Conservation (phyloP, 2,888 invertebrate species). For the Acanthosepion lycidas region DNA sequence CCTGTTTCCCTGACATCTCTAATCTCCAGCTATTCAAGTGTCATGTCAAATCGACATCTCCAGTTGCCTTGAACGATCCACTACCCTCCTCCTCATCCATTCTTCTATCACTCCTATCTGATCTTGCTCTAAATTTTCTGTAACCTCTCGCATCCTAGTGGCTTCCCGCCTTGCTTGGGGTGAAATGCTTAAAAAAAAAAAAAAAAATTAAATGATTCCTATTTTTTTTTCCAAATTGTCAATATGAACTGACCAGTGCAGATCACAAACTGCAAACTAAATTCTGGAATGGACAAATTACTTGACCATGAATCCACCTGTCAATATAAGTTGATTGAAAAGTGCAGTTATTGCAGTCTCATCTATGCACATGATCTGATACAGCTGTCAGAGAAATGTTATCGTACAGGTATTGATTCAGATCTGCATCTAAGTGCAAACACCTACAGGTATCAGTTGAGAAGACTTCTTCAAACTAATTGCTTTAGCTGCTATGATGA, state of each 20-base stretch:
- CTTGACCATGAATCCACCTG: background rate
- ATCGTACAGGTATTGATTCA: background rate
- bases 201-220: too few species aligned
- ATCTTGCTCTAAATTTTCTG: too few species aligned
- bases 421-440: background rate
- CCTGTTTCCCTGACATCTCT: too few species aligned
- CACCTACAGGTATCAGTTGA: background rate
- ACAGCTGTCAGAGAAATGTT: background rate
- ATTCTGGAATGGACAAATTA: background rate
- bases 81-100: too few species aligned
- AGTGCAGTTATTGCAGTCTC: background rate
- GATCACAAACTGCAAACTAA: background rate
- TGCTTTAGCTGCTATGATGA: background rate
- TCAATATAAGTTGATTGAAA: background rate
- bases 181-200: too few species aligned
- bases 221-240: background rate
- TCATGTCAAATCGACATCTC: too few species aligned
- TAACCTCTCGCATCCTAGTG: too few species aligned
- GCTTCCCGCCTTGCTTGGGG: too few species aligned
- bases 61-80: too few species aligned
- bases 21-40: too few species aligned
- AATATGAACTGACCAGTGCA: background rate
- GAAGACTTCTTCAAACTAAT: conserved; percentile 33
- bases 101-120: too few species aligned
- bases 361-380: background rate